These are phyloP conservation scores for Leptopilina clavipes DNA, from an alignment of 1,140 invertebrate genomes.

Conservation along the genomic window DNA sequence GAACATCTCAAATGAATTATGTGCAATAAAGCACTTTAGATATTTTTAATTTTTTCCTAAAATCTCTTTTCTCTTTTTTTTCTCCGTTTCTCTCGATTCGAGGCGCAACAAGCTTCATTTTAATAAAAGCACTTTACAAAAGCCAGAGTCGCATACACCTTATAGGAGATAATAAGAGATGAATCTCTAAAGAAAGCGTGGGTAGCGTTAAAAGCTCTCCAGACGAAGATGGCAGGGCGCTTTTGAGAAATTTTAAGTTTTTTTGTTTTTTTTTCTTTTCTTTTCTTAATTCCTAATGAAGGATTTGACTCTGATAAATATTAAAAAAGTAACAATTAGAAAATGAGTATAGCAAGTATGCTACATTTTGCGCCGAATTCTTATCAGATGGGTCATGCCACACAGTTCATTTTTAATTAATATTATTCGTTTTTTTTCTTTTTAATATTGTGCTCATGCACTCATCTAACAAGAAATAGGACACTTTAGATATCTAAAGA, in stretches of 20 bases:
- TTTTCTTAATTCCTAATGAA: conserved; percentile 58
- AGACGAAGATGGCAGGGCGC: conserved; percentile 38
- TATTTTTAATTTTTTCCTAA: neutral
- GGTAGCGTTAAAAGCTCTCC: conserved; percentile 39
- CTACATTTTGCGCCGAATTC: conserved; percentile 50
- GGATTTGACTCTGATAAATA: conserved; percentile 62
- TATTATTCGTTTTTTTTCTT: neutral
- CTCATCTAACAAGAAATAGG: conserved; percentile 2
- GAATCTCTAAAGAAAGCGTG: conserved; percentile 45
- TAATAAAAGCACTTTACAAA: conserved; percentile 24
- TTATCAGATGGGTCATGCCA: conserved; percentile 35
- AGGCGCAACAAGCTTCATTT: conserved; percentile 7
- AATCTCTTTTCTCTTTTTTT: neutral
- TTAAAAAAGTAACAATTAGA: conserved; percentile 66
- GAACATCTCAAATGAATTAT: neutral
- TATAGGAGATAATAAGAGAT: conserved; percentile 22
- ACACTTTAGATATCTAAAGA: conserved; percentile 32
- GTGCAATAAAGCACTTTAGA: conserved; percentile 1
- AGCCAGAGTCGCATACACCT: conserved; percentile 33
- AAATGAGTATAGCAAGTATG: conserved; percentile 57
- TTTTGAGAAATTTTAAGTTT: conserved; percentile 39
- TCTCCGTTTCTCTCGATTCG: neutral
- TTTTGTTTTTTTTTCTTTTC: too few relatives aligned
- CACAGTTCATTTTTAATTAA: neutral
- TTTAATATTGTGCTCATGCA: neutral